Base-by-base conservation (phyloP, 2,797 vertebrate genomes). In the Phoeniculus purpureus region DNA sequence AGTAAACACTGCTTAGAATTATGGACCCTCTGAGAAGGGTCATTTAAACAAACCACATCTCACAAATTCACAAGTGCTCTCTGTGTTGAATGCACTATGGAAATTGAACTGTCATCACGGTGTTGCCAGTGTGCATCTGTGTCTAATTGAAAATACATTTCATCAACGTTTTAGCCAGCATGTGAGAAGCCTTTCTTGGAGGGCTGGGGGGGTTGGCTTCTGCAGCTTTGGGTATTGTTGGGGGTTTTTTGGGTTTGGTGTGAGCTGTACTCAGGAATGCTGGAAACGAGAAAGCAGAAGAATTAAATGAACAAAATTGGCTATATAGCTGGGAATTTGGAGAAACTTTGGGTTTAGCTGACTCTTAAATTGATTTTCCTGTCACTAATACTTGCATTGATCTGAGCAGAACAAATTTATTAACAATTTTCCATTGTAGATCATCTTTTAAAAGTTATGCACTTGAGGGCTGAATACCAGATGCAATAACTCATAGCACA, bases 141-240 rank as follows among this genome's bases (percentile, higher is more conserved):
- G 59, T 51, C 89, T 94, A 87, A 93, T 25, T 93, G 76, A 94
- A 87, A 92, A 91, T 50, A 81, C 20, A 75, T 78, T 94, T 87
- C 43, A 61, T 55, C 60, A 59, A 1, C 0, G 58, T 73, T 92
- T 74, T 67, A 84, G 25, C 82, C 47, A 81, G 20, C 25, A 60
- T 51, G n/a, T 47, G 50, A 81, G 70, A 83, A 91, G 12, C 47
- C 26, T 67, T 85, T 60, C 74, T 79, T 91, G 60, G 52, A 78
- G 29, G 43, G 70, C 5, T 32, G 4, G 18, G 34, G 21, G 12
- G 21, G 12, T 60, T 56, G 31, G 15, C 56, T 79, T 91, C 70
- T 84, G 43, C 34, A 73, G 14, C 13, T 84, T 81, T 79, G 37
- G 14, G 8, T 47, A n/a, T 32, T 45, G 87, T 13, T 48, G 75